phyloP scores from a whole-genome alignment of 2,888 invertebrate species.

The Microplitis deprimator region DNA sequence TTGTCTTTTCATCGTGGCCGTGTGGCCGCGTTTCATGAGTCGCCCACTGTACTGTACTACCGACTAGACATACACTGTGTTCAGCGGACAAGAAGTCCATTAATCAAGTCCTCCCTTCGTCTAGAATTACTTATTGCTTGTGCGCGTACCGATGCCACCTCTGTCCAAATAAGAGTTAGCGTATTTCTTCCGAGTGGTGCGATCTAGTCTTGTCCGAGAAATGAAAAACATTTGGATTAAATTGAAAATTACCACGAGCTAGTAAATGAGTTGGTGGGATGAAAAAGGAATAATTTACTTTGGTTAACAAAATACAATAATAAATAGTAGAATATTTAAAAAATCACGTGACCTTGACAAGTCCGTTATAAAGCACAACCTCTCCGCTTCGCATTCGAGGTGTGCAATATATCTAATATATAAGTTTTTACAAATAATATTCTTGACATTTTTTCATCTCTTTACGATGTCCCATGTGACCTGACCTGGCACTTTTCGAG shows the following conservation, averaged over 20 bases:
- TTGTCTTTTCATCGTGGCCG: not conserved
- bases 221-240: slow-evolving; percentile 12
- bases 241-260: not conserved
- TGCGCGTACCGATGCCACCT: slow-evolving; percentile 18
- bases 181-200: slow-evolving; percentile 13
- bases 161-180: not conserved
- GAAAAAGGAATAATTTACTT: not conserved
- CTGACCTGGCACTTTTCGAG: slow-evolving; percentile 62
- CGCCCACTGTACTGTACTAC: slow-evolving; percentile 34
- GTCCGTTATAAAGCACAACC: too few relatives aligned
- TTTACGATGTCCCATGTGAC: slow-evolving; percentile 50
- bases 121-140: slow-evolving; percentile 35
- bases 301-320: not conserved
- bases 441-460: slow-evolving; percentile 22
- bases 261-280: not conserved
- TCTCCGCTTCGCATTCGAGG: too few relatives aligned
- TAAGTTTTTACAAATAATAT: slow-evolving; percentile 17
- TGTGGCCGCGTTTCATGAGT: slow-evolving; percentile 28
- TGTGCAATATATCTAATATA: not conserved
- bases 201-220: not conserved
- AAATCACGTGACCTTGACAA: too few relatives aligned
- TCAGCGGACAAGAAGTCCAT: slow-evolving; percentile 60
- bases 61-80: slow-evolving; percentile 49
- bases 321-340: not conserved
- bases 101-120: slow-evolving; percentile 56